phyloP scores from a whole-genome alignment of 2,888 invertebrate genomes.

The Xestia xanthographa region DNA sequence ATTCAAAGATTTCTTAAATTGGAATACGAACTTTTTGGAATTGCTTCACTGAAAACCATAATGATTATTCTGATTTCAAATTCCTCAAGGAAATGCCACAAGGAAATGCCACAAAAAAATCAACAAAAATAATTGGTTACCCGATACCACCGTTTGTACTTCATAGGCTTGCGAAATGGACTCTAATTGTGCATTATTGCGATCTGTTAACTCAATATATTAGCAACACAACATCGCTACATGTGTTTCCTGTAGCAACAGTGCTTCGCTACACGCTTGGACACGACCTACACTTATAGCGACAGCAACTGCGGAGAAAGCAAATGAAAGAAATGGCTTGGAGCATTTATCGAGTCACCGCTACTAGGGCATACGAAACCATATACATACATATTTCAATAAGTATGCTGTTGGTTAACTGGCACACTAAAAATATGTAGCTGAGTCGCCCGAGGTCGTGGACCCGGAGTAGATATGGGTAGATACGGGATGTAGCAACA shows the following conservation, averaged over 20 bases:
- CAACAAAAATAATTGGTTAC: slow-evolving; percentile 53
- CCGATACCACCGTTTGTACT: slow-evolving; percentile 28
- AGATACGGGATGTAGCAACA: not conserved
- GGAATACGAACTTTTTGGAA: not conserved
- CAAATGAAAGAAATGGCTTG: not conserved
- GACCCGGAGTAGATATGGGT: not conserved
- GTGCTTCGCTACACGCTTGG: not conserved
- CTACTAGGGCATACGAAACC: too few species aligned
- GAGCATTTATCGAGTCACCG: not conserved
- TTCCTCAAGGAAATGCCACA: not conserved
- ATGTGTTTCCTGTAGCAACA: not conserved
- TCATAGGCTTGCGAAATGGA: slow-evolving; percentile 8
- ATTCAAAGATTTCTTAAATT: not conserved
- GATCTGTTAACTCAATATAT: slow-evolving; percentile 30
- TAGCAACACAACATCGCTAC: slow-evolving; percentile 8
- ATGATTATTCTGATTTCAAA: slow-evolving; percentile 5
- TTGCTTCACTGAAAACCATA: not conserved
- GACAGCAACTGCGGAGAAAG: not conserved
- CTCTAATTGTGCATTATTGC: slow-evolving; percentile 46
- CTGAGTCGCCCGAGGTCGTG: not conserved
- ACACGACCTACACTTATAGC: not conserved
- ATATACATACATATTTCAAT: too few species aligned
- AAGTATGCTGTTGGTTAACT: not conserved
- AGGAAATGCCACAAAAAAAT: not conserved
- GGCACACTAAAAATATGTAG: not conserved